phyloP scores from a whole-genome alignment of 1,140 invertebrate species.

The Gonioctena quinquepunctata region DNA sequence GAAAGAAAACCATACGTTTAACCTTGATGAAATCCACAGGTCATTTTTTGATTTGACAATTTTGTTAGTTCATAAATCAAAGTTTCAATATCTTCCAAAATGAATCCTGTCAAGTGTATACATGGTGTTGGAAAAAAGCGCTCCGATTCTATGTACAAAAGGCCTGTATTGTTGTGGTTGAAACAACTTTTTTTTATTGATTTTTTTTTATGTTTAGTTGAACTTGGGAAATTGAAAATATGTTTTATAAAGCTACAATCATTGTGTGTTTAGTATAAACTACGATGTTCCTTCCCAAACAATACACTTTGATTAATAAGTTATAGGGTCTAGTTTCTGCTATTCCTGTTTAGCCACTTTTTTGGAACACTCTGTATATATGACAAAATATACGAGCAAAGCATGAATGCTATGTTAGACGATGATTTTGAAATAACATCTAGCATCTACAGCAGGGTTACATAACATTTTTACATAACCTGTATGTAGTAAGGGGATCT shows the following conservation, averaged over 20 bases:
- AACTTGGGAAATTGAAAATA: neutral
- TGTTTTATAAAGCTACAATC: neutral
- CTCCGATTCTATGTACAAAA: neutral
- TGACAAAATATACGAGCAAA: slow-evolving; percentile 1
- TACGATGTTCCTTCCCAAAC: neutral
- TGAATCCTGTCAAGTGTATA: neutral
- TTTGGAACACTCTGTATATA: neutral
- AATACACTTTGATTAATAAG: neutral
- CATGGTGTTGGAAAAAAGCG: neutral
- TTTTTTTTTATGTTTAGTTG: neutral
- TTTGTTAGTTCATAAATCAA: neutral
- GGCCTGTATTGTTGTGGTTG: no score
- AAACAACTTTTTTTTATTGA: no score
- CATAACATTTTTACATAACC: neutral
- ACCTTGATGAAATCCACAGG: no score
- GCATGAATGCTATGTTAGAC: neutral
- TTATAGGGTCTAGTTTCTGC: neutral
- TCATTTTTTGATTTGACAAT: neutral
- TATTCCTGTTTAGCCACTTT: neutral
- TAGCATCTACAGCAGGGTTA: neutral
- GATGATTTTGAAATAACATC: neutral
- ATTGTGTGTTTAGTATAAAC: neutral
- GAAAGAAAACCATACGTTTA: no score
- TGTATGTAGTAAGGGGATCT: neutral
- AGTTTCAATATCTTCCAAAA: neutral